Evolutionary conservation across 2,888 invertebrate species (phyloP).

Genomic region (Cantharis flavilabris): DNA sequence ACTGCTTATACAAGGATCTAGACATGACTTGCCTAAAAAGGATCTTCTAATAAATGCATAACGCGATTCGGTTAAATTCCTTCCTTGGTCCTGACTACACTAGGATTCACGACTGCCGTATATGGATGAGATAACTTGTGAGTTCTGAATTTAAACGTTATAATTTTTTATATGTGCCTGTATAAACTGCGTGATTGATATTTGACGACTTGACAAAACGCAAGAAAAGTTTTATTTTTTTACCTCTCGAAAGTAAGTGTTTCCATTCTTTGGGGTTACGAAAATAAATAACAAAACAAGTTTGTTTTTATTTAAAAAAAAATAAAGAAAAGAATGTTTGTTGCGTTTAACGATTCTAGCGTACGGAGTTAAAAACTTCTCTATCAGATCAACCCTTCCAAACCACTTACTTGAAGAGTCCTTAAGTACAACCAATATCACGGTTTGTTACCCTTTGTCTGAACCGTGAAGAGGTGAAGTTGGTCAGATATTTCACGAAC

Average conservation of each 20-base stretch:
- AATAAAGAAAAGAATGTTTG: background rate
- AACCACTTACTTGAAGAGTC: slow-evolving; percentile 22
- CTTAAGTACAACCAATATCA: slow-evolving; percentile 23
- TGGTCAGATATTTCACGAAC: slow-evolving; percentile 24
- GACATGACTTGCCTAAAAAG: slow-evolving; percentile 31
- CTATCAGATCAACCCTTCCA: slow-evolving; percentile 23
- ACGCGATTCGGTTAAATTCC: slow-evolving; percentile 28
- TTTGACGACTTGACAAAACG: background rate
- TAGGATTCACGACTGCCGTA: slow-evolving; percentile 19
- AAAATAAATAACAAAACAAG: background rate
- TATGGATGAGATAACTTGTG: slow-evolving; percentile 22
- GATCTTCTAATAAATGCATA: slow-evolving; percentile 30
- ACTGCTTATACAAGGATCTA: slow-evolving; percentile 26
- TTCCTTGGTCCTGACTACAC: slow-evolving; percentile 21
- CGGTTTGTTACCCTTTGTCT: slow-evolving; percentile 26
- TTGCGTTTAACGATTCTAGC: background rate
- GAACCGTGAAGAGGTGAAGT: slow-evolving; percentile 22
- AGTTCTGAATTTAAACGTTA: slow-evolving; percentile 15
- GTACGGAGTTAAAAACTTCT: background rate
- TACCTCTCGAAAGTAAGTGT: background rate
- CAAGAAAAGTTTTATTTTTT: background rate
- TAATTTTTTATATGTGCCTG: slow-evolving; percentile 4
- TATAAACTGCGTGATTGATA: background rate
- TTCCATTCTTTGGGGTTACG: background rate
- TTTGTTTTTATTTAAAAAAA: background rate